Conservation (phyloP, 2,797 vertebrate species). For the Anas flavirostris region DNA sequence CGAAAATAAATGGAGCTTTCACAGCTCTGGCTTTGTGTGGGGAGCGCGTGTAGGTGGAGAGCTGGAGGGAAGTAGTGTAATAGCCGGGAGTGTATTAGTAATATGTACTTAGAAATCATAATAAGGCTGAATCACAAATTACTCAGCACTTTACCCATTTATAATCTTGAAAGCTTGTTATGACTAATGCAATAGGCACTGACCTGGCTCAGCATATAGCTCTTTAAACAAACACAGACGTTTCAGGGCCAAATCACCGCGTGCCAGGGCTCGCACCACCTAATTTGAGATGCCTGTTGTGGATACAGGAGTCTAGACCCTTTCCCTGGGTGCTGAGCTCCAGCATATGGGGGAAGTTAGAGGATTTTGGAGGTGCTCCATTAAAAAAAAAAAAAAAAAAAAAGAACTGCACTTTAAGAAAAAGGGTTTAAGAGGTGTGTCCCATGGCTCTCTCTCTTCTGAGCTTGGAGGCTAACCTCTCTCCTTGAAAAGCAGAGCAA, state of each 20-base stretch:
- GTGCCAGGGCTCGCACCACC: constrained; percentile 11
- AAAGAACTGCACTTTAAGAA: not conserved
- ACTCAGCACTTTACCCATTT: constrained; percentile 73
- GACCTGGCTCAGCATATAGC: constrained; percentile 40
- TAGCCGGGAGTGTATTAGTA: constrained; percentile 58
- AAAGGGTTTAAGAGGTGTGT: not conserved
- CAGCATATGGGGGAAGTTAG: not conserved
- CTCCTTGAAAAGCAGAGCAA: not conserved
- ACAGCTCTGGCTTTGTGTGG: not conserved
- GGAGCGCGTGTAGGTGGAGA: constrained; percentile 23
- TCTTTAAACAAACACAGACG: constrained; percentile 61
- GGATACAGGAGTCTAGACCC: not conserved
- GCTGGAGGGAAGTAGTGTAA: constrained; percentile 17
- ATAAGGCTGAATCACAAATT: constrained; percentile 73
- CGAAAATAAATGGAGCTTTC: constrained; percentile 32
- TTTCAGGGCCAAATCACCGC: not conserved
- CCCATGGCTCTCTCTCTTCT: not conserved
- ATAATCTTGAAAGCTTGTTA: constrained; percentile 63
- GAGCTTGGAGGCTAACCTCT: not conserved
- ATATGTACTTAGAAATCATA: constrained; percentile 66
- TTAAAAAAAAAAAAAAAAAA: not conserved
- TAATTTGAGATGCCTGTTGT: not conserved
- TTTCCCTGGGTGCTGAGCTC: not conserved
- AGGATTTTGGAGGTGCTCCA: not conserved
- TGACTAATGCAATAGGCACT: constrained; percentile 74